Evolutionary conservation across 1,140 invertebrate species (phyloP).

Genomic region (Penaeus chinensis): DNA sequence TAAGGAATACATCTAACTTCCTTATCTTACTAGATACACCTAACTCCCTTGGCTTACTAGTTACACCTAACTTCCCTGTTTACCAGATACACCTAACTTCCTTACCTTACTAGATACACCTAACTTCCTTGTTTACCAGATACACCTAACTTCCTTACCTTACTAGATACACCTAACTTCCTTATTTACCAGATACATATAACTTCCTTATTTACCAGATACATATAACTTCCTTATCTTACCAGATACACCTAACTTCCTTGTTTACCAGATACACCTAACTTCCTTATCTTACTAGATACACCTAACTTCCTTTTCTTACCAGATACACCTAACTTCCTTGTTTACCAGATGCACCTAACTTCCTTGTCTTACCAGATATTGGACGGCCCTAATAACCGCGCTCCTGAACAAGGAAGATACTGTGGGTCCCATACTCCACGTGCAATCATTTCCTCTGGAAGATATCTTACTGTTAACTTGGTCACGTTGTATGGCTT

Average conservation of each 20-base stretch:
- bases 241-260: no score
- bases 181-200: no score
- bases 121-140: not conserved
- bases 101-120: no score
- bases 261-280: no score
- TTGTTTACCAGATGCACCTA: not conserved
- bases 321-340: not conserved
- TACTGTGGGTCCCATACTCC: constrained; percentile 53
- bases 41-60: no score
- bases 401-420: constrained; percentile 27
- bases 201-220: no score
- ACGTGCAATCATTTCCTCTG: constrained; percentile 31
- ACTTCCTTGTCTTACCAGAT: constrained; percentile 11
- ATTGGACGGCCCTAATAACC: constrained; percentile 25
- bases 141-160: not conserved
- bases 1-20: no score
- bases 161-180: constrained; percentile 12
- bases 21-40: not conserved
- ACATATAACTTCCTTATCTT: no score
- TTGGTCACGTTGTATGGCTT: constrained; percentile 30
- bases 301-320: no score
- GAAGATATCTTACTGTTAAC: constrained; percentile 46
- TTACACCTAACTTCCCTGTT: no score
- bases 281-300: no score
- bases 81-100: not conserved